phyloP scores from a whole-genome alignment of 2,888 invertebrate species.

The Napeogenes sylphis region DNA sequence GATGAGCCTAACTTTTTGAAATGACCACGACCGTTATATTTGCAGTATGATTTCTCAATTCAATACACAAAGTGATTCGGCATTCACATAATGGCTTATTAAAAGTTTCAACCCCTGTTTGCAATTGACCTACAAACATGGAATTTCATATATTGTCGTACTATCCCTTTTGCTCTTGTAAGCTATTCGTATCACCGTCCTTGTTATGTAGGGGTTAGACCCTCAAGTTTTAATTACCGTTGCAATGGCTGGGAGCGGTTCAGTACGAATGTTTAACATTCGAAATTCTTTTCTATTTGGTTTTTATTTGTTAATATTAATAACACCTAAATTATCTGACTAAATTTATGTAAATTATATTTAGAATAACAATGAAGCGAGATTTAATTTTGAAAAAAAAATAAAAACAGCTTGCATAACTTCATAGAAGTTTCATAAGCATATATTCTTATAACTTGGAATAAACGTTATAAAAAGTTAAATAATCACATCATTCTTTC shows the following conservation, averaged over 20 bases:
- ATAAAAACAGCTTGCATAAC: too few species aligned
- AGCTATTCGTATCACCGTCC: constrained; percentile 12
- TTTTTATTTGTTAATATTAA: not conserved
- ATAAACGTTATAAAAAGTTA: not conserved
- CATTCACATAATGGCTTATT: constrained; percentile 32
- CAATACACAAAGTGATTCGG: constrained; percentile 13
- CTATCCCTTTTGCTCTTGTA: constrained; percentile 19
- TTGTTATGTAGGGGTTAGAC: constrained; percentile 13
- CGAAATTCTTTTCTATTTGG: not conserved
- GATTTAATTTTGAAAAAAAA: not conserved
- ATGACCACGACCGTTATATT: not conserved
- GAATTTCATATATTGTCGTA: constrained; percentile 22
- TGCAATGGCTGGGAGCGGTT: constrained; percentile 9
- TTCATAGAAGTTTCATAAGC: too few species aligned
- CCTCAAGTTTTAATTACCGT: constrained; percentile 25
- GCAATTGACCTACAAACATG: constrained; percentile 37
- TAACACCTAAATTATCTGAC: not conserved
- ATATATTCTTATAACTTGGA: not conserved
- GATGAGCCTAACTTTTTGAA: not conserved
- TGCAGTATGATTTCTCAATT: constrained; percentile 3
- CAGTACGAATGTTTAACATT: constrained; percentile 17
- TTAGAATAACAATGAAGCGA: not conserved
- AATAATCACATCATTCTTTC: too few species aligned
- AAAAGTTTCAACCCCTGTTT: constrained; percentile 34
- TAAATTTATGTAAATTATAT: not conserved